phyloP scores from a whole-genome alignment of 1,140 invertebrate genomes.

The Sesamia nonagrioides region DNA sequence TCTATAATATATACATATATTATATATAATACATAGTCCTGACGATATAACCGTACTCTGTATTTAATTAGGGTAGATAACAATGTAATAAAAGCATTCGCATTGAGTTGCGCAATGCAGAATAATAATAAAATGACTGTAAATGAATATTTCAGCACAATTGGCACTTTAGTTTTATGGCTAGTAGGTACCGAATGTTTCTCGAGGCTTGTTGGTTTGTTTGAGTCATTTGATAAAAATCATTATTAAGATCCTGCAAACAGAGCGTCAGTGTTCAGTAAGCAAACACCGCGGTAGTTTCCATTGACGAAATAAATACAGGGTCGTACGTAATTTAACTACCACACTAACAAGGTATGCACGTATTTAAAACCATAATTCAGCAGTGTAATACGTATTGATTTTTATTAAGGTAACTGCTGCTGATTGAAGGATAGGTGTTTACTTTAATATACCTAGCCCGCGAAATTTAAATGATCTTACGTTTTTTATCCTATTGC shows the following conservation, averaged over 20 bases:
- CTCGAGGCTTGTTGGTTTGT: not conserved
- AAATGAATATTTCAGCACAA: not conserved
- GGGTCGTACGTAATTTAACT: slow-evolving; percentile 32
- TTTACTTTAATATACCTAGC: too few species aligned
- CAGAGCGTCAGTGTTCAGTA: slow-evolving; percentile 24
- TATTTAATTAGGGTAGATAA: not conserved
- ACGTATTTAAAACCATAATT: not conserved
- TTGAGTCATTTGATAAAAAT: slow-evolving; percentile 27
- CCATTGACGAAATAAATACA: slow-evolving; percentile 28
- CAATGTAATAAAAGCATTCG: slow-evolving; percentile 15
- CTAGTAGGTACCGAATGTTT: not conserved
- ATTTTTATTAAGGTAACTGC: too few species aligned
- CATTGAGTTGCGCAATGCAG: slow-evolving; percentile 14
- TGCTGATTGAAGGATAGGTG: too few species aligned
- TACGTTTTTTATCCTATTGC: too few species aligned
- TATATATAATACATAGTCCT: too few species aligned
- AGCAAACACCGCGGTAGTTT: slow-evolving; percentile 22
- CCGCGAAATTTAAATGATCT: too few species aligned
- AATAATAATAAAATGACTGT: slow-evolving; percentile 4
- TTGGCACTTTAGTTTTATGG: slow-evolving; percentile 5
- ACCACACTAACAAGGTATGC: slow-evolving; percentile 10
- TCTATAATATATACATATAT: too few species aligned
- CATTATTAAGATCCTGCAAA: slow-evolving; percentile 20
- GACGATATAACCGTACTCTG: slow-evolving; percentile 3
- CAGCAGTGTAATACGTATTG: too few species aligned